A percentile compares a stretch with the other conserved stretches of the same genome.
Conservation (phyloP, 2,888 invertebrate genomes). For the Agriotes lineatus region DNA sequence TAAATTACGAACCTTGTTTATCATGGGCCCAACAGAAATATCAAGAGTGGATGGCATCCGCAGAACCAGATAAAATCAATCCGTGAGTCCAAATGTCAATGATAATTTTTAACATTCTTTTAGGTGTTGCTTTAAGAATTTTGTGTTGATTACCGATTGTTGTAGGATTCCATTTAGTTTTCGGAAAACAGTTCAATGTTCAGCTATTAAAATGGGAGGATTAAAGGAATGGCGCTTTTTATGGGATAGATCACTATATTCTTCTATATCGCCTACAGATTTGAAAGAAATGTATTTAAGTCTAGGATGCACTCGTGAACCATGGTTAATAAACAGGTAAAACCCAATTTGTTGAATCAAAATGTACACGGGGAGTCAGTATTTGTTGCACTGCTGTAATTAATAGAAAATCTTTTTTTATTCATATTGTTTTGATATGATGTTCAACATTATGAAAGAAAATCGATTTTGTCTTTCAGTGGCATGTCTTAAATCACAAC, state of each 20-base stretch:
- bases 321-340: conserved; percentile 68
- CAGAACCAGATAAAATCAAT: conserved; percentile 59
- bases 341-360: neutral
- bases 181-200: conserved; percentile 73
- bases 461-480: too few relatives aligned
- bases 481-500: too few relatives aligned
- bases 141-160: conserved; percentile 25
- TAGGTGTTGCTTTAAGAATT: neutral
- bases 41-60: conserved; percentile 59
- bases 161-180: conserved; percentile 76
- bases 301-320: conserved; percentile 69
- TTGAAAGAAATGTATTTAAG: conserved; percentile 66
- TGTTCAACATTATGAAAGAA: too few relatives aligned
- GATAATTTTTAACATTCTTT: neutral
- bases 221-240: conserved; percentile 79
- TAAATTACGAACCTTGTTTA: conserved; percentile 70
- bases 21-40: conserved; percentile 68
- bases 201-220: conserved; percentile 74
- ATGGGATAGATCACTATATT: conserved; percentile 72
- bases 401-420: too few relatives aligned
- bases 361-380: neutral
- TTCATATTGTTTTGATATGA: too few relatives aligned
- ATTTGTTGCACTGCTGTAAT: too few relatives aligned
- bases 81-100: too few relatives aligned
- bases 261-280: conserved; percentile 71